Conservation (phyloP, 1,140 invertebrate genomes). For the Apocrypta bakeri region DNA sequence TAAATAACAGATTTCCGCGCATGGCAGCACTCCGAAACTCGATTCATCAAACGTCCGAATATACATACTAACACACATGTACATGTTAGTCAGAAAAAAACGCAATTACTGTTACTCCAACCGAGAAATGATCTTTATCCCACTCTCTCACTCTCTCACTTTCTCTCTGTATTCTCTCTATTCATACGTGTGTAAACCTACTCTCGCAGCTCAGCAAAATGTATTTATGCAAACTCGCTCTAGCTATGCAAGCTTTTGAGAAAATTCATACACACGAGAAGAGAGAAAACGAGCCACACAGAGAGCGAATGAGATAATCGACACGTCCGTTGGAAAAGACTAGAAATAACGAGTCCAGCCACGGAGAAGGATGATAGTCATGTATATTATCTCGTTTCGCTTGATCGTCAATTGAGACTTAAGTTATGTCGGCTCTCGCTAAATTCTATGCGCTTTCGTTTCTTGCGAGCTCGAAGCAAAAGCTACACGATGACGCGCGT, state of each 20-base stretch:
- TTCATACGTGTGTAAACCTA: neutral
- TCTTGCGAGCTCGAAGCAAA: neutral
- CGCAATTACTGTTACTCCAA: neutral
- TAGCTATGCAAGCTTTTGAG: neutral
- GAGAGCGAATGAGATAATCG: conserved; percentile 31
- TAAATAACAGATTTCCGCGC: neutral
- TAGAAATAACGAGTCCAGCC: neutral
- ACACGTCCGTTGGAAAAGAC: conserved; percentile 1
- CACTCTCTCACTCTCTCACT: too few species aligned
- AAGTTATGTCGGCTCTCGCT: neutral
- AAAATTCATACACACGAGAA: conserved; percentile 10
- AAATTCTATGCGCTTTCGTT: conserved; percentile 39
- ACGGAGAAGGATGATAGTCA: conserved; percentile 19
- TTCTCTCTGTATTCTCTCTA: neutral
- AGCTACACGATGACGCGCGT: neutral
- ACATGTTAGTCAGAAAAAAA: neutral
- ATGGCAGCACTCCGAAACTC: neutral
- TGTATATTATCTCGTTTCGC: conserved; percentile 46
- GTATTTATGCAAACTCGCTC: conserved; percentile 23
- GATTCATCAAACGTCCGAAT: neutral
- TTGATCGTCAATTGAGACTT: conserved; percentile 41
- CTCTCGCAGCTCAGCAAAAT: neutral
- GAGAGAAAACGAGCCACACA: too few species aligned
- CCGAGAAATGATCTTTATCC: neutral
- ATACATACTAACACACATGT: neutral